Conservation (phyloP, 2,113 vertebrate species). For the Urocitellus parryii region DNA sequence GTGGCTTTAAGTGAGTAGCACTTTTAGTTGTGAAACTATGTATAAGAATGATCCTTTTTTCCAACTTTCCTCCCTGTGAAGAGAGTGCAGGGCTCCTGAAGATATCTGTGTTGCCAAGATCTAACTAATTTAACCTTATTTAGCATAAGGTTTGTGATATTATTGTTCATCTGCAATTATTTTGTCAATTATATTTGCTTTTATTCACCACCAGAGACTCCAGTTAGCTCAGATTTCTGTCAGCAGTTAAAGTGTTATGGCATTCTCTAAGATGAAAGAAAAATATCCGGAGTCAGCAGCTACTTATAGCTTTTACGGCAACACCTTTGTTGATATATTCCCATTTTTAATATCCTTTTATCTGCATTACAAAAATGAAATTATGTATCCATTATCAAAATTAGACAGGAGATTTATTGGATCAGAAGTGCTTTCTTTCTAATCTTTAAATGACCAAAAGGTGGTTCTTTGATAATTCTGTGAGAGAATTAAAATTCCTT, state of each 20-base stretch:
- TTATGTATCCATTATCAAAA: slow-evolving; percentile 89
- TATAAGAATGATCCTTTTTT: background rate
- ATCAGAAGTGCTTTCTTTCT: slow-evolving; percentile 82
- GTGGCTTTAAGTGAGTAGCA: background rate
- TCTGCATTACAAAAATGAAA: slow-evolving; percentile 86
- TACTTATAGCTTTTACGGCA: slow-evolving; percentile 72
- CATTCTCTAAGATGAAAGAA: slow-evolving; percentile 47
- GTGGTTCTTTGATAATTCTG: slow-evolving; percentile 83
- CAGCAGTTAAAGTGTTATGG: slow-evolving; percentile 37
- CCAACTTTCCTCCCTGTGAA: background rate
- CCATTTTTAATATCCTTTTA: slow-evolving; percentile 81
- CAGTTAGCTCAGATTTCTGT: slow-evolving; percentile 42
- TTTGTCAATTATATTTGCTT: background rate
- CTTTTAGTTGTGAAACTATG: background rate
- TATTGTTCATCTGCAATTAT: background rate
- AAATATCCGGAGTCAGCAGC: slow-evolving; percentile 55
- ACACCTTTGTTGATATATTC: slow-evolving; percentile 77
- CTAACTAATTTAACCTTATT: background rate
- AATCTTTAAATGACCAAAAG: slow-evolving; percentile 83
- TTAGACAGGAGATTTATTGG: slow-evolving; percentile 82
- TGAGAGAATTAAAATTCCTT: slow-evolving; percentile 84
- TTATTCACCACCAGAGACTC: slow-evolving; percentile 34
- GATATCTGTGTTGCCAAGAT: background rate
- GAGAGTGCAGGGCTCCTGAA: background rate
- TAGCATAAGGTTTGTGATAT: background rate